phyloP scores from a whole-genome alignment of 2,113 vertebrate species.

The Anarrhichthys ocellatus region DNA sequence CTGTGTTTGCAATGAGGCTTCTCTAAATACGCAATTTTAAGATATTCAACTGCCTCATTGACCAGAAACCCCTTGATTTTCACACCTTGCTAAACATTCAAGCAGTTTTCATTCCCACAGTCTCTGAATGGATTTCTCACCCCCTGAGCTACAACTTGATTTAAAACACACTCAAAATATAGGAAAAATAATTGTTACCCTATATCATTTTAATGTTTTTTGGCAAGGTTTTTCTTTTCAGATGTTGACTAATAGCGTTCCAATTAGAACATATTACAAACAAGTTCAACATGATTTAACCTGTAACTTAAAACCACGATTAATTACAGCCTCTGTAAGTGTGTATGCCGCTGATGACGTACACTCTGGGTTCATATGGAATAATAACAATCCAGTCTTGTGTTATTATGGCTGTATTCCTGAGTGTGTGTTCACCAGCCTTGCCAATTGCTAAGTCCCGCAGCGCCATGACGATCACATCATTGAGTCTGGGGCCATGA shows the following conservation, averaged over 20 bases:
- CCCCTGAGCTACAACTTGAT: neutral
- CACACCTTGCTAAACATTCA: neutral
- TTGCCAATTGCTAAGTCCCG: constrained; percentile 21
- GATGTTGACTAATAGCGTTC: neutral
- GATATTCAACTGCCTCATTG: neutral
- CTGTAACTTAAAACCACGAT: neutral
- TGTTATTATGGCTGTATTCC: constrained; percentile 22
- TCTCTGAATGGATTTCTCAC: neutral
- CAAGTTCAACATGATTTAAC: constrained; percentile 12
- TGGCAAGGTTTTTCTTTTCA: neutral
- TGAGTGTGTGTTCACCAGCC: constrained; percentile 26
- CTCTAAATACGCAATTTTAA: neutral
- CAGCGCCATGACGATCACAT: constrained; percentile 42
- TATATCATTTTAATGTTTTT: neutral
- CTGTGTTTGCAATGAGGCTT: constrained; percentile 1
- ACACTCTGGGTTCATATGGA: constrained; percentile 22
- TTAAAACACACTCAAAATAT: neutral
- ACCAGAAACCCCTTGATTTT: constrained; percentile 4
- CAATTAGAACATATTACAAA: constrained; percentile 1
- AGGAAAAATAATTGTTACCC: neutral
- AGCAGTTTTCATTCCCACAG: neutral
- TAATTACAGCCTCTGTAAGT: constrained; percentile 15
- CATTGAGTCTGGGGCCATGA: constrained; percentile 50
- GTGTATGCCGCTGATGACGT: constrained; percentile 18
- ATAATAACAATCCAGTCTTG: constrained; percentile 37